Base-by-base conservation (phyloP, 2,888 invertebrate genomes). In the Tetramorium bicarinatum region DNA sequence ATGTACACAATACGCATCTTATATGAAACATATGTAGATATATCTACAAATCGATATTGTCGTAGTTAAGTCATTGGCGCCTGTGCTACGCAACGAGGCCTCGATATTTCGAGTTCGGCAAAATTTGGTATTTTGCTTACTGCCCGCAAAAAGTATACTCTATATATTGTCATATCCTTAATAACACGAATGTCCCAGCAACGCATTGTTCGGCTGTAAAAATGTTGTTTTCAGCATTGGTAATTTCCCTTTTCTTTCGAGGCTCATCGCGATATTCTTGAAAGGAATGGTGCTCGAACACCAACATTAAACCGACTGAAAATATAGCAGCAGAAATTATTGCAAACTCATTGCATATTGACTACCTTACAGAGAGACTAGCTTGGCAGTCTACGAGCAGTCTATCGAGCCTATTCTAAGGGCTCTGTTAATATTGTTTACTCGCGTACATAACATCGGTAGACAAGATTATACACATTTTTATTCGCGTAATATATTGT, bases 41-140 rank as follows among this genome's bases (percentile, higher is more conserved):
- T 91, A 90, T 90, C 91, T 93, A 92, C 87, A 90, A 79, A 74
- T 89, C 86, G 90, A 90, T 94, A 93, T 94, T 94, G 94, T 94
- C 94, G 87, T 92, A 80, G 89, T 92, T 91, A 91, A 91, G 89
- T 91, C 87, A 84, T 84, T 67, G 83, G 67, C 80, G 72, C 83
- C 81, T 64, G 38, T 81, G 38, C 79, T 85, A 83, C 74, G 82
- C 66, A 47, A 84, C 75, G 87, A 87, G 85, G 85, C 85, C 82
- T 77, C 38, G 49, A 66, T 83, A 83, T 47, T 25, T 25, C 59
- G 47, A 49, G 59, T 38, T 72, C 61, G 56, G 56, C 52, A 44
- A 34, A 71, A 38, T 11, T 54, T 54, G 21, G n/a, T 18, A 21
- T 34, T 47, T 29, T 59, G 38, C 21, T 9, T 44, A 25, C n/a